Percentiles rank a stretch among this genome's conserved stretches.
phyloP scores from a whole-genome alignment of 1,140 invertebrate species.

The Leptinotarsa defecta region DNA sequence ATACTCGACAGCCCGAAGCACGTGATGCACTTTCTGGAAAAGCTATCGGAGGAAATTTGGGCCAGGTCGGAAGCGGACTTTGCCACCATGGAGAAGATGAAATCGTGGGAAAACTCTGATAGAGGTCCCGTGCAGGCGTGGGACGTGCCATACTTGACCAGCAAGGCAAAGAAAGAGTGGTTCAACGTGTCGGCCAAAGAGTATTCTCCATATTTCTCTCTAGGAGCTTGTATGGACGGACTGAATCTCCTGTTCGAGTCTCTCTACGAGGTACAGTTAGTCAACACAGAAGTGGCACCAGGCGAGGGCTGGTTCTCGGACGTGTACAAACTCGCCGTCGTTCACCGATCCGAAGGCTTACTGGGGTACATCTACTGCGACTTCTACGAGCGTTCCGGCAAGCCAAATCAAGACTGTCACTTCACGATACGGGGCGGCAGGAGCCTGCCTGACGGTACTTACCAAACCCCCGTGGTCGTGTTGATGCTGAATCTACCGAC shows the following conservation, averaged over 20 bases:
- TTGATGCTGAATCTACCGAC: constrained; percentile 86
- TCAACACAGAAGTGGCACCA: constrained; percentile 69
- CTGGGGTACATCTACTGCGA: constrained; percentile 98
- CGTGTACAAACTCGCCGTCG: constrained; percentile 87
- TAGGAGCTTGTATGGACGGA: constrained; percentile 96
- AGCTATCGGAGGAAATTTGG: constrained; percentile 71
- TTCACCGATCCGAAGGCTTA: constrained; percentile 75
- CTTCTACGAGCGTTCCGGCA: constrained; percentile 86
- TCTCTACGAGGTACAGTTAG: constrained; percentile 80
- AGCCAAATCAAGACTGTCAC: constrained; percentile 97
- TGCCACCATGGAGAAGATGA: constrained; percentile 74
- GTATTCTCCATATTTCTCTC: constrained; percentile 88
- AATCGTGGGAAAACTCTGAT: constrained; percentile 62
- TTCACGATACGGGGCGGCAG: constrained; percentile 97
- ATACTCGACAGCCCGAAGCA: constrained; percentile 80
- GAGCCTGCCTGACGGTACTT: constrained; percentile 75
- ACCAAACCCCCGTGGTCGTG: constrained; percentile 91
- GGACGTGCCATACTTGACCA: constrained; percentile 84
- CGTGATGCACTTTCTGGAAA: constrained; percentile 80
- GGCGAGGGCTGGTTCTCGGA: constrained; percentile 72
- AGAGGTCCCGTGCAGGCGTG: constrained; percentile 69
- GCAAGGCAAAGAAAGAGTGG: constrained; percentile 71
- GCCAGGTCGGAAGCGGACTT: constrained; percentile 72
- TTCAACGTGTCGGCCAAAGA: constrained; percentile 71
- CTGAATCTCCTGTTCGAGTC: constrained; percentile 81